A percentile compares a stretch with the other conserved stretches of the same genome.
These are phyloP conservation scores for Scomber colias DNA, from an alignment of 2,113 vertebrate species.

Conservation along the genomic window DNA sequence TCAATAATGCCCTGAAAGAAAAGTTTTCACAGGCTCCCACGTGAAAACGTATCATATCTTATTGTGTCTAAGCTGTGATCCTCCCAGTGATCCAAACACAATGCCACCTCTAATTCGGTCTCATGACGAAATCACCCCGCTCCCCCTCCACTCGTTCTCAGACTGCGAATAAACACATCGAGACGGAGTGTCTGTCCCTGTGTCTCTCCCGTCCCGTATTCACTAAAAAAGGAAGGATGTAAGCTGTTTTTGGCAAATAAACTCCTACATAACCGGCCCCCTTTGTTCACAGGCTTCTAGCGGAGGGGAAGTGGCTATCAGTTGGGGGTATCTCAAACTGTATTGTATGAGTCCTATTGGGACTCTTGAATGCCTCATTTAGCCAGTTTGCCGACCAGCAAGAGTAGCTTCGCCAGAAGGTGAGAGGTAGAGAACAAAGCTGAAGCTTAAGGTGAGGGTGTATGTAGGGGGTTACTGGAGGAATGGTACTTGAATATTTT, in stretches of 20 bases:
- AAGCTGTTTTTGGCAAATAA: constrained; percentile 85
- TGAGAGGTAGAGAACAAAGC: constrained; percentile 75
- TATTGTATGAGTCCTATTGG: constrained; percentile 79
- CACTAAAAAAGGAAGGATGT: constrained; percentile 85
- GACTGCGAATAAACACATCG: constrained; percentile 81
- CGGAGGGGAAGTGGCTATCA: constrained; percentile 79
- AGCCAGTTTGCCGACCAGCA: constrained; percentile 59
- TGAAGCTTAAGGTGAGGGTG: constrained; percentile 53
- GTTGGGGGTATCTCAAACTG: constrained; percentile 82
- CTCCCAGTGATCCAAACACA: constrained; percentile 70
- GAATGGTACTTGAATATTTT: constrained; percentile 80
- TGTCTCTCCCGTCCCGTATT: constrained; percentile 78
- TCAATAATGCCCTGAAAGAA: neutral
- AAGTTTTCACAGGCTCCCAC: constrained; percentile 46
- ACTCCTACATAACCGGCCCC: constrained; percentile 72
- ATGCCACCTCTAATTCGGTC: constrained; percentile 76
- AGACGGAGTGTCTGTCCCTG: constrained; percentile 81
- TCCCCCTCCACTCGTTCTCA: constrained; percentile 66
- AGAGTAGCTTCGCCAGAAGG: constrained; percentile 51
- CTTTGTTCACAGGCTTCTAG: constrained; percentile 81
- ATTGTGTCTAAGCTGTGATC: constrained; percentile 63
- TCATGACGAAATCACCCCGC: constrained; percentile 70
- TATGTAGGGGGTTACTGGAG: constrained; percentile 42
- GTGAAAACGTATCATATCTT: constrained; percentile 44
- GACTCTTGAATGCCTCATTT: constrained; percentile 79